phyloP scores from a whole-genome alignment of 2,113 vertebrate genomes.

The Anoplopoma fimbria region DNA sequence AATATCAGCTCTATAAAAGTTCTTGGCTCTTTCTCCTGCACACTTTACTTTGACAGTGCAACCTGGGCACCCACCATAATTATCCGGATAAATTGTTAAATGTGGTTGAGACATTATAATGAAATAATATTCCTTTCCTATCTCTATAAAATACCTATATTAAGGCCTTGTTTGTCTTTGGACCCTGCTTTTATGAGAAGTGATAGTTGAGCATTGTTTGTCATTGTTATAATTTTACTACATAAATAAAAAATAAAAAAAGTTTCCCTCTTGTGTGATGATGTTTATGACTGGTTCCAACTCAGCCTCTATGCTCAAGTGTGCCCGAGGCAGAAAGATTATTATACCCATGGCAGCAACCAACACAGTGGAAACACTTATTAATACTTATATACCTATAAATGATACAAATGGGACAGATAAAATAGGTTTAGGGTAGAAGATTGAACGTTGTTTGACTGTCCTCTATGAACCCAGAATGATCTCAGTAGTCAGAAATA shows the following conservation, averaged over 20 bases:
- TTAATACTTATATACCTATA: conserved; percentile 55
- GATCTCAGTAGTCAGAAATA: conserved; percentile 33
- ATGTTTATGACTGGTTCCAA: conserved; percentile 66
- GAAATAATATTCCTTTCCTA: conserved; percentile 72
- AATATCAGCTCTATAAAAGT: conserved; percentile 78
- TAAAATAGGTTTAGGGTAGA: conserved; percentile 46
- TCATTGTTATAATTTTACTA: conserved; percentile 60
- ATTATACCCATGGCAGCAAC: conserved; percentile 57
- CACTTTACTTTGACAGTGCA: conserved; percentile 63
- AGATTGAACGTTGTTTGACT: conserved; percentile 20
- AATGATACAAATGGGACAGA: conserved; percentile 55
- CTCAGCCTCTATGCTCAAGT: conserved; percentile 41
- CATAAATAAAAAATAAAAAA: conserved; percentile 57
- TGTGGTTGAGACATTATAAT: conserved; percentile 60
- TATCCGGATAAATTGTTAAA: conserved; percentile 70
- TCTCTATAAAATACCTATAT: conserved; percentile 66
- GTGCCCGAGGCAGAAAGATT: conserved; percentile 56
- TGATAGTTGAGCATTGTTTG: conserved; percentile 62
- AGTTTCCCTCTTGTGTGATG: conserved; percentile 53
- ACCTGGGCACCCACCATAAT: conserved; percentile 60
- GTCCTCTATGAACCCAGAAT: conserved; percentile 39
- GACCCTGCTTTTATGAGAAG: conserved; percentile 51
- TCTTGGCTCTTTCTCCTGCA: conserved; percentile 62
- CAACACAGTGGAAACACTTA: conserved; percentile 62
- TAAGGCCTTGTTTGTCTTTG: conserved; percentile 68